Percentiles rank a stretch among this genome's conserved stretches.
phyloP scores from a whole-genome alignment of 2,888 invertebrate genomes.

The Drosophila ezoana region DNA sequence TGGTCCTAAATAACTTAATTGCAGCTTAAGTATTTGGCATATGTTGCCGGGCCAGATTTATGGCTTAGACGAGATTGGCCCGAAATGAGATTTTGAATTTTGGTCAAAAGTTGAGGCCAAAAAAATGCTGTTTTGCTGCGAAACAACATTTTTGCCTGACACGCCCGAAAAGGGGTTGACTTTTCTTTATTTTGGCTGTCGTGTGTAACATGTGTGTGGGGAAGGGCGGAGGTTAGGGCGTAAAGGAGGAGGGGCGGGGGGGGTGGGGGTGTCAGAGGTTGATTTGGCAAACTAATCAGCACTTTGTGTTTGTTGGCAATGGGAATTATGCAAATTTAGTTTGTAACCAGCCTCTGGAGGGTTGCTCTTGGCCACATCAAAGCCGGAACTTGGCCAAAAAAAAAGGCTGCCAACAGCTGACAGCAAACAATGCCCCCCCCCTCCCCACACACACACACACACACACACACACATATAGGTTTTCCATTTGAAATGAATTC shows the following conservation, averaged over 20 bases:
- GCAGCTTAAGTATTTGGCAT: background rate
- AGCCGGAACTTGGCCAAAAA: slow-evolving; percentile 45
- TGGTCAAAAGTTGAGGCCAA: slow-evolving; percentile 17
- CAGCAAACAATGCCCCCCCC: slow-evolving; percentile 32
- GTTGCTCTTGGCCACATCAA: slow-evolving; percentile 37
- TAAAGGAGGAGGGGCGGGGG: background rate
- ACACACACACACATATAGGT: slow-evolving; percentile 7
- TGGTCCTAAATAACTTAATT: background rate
- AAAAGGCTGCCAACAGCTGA: slow-evolving; percentile 48
- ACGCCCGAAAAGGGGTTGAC: slow-evolving; percentile 24
- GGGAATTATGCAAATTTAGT: slow-evolving; percentile 55
- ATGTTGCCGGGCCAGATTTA: background rate
- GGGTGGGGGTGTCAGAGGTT: background rate
- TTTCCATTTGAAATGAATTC: slow-evolving; percentile 43
- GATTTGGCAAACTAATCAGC: slow-evolving; percentile 43
- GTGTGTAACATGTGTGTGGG: background rate
- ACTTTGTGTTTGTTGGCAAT: slow-evolving; percentile 31
- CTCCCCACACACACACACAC: background rate
- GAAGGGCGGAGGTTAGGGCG: background rate
- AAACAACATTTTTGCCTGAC: slow-evolving; percentile 42
- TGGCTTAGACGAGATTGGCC: background rate
- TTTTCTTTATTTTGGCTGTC: background rate
- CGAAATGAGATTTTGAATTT: slow-evolving; percentile 1
- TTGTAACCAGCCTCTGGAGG: slow-evolving; percentile 7
- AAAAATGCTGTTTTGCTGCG: slow-evolving; percentile 7